Percentiles rank a stretch among this genome's conserved stretches.
phyloP scores from a whole-genome alignment of 2,888 invertebrate species.

The Aproaerema taeniolella region DNA sequence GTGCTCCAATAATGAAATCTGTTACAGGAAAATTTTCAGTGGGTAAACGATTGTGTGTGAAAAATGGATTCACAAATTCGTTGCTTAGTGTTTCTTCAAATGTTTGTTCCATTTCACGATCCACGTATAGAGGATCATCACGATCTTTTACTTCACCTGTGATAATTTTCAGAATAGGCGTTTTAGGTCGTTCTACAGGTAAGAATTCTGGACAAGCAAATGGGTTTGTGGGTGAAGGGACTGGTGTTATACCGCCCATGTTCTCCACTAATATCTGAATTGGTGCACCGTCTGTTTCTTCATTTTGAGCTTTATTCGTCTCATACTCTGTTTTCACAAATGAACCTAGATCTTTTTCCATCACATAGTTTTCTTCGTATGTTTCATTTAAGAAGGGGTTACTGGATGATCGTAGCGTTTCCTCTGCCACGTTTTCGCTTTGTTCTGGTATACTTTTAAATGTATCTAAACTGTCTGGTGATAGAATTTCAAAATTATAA shows the following conservation, averaged over 20 bases:
- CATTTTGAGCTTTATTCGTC: constrained; percentile 56
- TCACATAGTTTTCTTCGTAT: constrained; percentile 39
- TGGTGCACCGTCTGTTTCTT: constrained; percentile 42
- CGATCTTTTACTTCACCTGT: constrained; percentile 42
- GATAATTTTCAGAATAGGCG: constrained; percentile 63
- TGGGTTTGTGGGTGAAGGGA: constrained; percentile 38
- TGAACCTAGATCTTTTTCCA: constrained; percentile 47
- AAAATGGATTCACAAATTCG: constrained; percentile 60
- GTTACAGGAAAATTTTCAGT: constrained; percentile 31
- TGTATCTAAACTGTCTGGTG: constrained; percentile 32
- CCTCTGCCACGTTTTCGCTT: constrained; percentile 38
- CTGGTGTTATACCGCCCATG: constrained; percentile 22
- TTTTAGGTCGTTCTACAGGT: constrained; percentile 50
- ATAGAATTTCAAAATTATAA: constrained; percentile 17
- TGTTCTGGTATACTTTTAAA: constrained; percentile 32
- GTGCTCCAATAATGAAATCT: constrained; percentile 72
- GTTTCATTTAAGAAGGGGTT: constrained; percentile 54
- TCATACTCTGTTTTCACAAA: constrained; percentile 58
- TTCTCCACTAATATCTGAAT: constrained; percentile 46
- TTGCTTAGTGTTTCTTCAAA: constrained; percentile 41
- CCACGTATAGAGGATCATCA: constrained; percentile 40
- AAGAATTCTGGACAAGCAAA: constrained; percentile 36
- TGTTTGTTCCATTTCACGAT: constrained; percentile 32
- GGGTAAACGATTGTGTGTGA: constrained; percentile 38
- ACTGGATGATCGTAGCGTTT: constrained; percentile 34